phyloP scores from a whole-genome alignment of 2,113 vertebrate genomes.

The Mugil cephalus region DNA sequence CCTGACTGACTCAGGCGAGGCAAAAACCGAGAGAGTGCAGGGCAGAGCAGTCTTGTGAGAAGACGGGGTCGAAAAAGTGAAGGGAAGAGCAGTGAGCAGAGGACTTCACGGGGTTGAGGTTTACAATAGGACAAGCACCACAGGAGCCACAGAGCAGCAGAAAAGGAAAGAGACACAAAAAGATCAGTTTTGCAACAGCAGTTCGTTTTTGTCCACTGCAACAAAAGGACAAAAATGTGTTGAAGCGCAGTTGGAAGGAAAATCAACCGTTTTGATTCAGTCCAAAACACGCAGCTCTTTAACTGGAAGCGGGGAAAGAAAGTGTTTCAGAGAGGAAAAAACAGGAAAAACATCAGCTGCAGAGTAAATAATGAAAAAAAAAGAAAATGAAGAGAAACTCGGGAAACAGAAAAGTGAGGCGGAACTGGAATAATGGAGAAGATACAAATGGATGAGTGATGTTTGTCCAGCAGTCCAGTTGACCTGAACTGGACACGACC shows the following conservation, averaged over 20 bases:
- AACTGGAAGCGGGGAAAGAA: constrained; percentile 31
- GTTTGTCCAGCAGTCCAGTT: constrained; percentile 38
- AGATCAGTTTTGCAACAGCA: constrained; percentile 64
- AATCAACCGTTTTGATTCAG: constrained; percentile 47
- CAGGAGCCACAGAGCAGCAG: constrained; percentile 29
- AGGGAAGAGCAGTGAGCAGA: constrained; percentile 32
- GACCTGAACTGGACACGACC: constrained; percentile 55
- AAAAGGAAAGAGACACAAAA: constrained; percentile 47
- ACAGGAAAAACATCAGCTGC: constrained; percentile 38
- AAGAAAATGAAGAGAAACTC: constrained; percentile 8
- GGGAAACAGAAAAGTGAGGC: too few species aligned
- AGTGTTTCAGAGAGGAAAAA: constrained; percentile 16
- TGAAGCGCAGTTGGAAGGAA: constrained; percentile 45
- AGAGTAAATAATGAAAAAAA: constrained; percentile 9
- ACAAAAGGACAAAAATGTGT: constrained; percentile 58
- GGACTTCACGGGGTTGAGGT: constrained; percentile 48
- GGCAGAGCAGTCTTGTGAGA: constrained; percentile 5
- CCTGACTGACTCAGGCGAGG: constrained; percentile 23
- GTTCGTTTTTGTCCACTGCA: constrained; percentile 59
- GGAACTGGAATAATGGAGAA: background rate
- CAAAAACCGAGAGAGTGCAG: constrained; percentile 22
- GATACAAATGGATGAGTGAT: constrained; percentile 28
- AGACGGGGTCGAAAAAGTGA: constrained; percentile 28
- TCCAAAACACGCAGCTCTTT: constrained; percentile 48
- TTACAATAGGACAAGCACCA: constrained; percentile 59